Base-by-base conservation (phyloP, 2,888 invertebrate genomes). In the Synanthedon myopaeformis region DNA sequence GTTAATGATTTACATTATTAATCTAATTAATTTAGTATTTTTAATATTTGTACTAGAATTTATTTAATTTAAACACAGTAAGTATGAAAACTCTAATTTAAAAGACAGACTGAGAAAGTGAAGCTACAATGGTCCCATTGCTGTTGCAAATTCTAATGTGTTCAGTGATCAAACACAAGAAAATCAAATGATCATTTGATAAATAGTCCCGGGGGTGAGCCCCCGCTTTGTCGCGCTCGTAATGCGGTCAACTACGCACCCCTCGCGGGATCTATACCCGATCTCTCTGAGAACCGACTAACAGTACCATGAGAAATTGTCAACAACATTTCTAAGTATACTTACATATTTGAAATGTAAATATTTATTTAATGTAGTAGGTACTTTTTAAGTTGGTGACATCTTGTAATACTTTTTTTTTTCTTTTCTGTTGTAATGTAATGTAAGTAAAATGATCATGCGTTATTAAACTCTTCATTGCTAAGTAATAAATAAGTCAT, bases 141-240 rank as follows among this genome's bases (percentile, higher is more conserved):
- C 66, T 72, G 76, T 82, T 81, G 83, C 83, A 82, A 85, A 85
- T 81, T 79, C 72, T 87, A 86, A 86, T 84, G 86, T 85, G 86
- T 74, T 83, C 86, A 85, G 78, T 88, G 88, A 88, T 88, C 87
- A 88, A 88, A 88, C 83, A 88, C 87, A 88, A 88, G 87, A 85
- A 88, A 88, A 88, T 88, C 87, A 88, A 88, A 88, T 85, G 88
- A 88, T 88, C 84, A 88, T 88, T 88, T 88, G 88, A 88, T 88
- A 87, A 88, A 88, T 88, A 77, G 84, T 80, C 80, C 78, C 77
- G 61, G 67, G 72, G 79, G 81, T 73, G 67, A 70, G 60, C 57
- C 59, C 59, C 67, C 68, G 76, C 72, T 61, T 63, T 61, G 69
- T 67, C 73, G 69, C 70, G 69, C 76, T 70, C 69, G 76, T 84